Percentiles rank a stretch among this genome's conserved stretches.
Conservation (phyloP, 2,888 invertebrate species). For the Drosophila kuntzei region DNA sequence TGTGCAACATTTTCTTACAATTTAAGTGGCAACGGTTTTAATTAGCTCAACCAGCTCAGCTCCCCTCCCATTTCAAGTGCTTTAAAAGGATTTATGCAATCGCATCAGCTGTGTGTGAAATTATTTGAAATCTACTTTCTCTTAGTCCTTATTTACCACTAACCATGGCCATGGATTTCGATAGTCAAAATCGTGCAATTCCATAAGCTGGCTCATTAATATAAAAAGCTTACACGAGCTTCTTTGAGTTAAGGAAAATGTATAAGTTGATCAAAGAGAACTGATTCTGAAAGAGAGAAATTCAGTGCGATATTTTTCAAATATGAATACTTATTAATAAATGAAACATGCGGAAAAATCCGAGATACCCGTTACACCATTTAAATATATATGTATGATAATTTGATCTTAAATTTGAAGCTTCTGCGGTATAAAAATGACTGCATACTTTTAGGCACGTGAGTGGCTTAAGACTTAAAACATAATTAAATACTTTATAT, state of each 20-base stretch:
- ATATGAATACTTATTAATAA: neutral
- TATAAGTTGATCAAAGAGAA: conserved; percentile 4
- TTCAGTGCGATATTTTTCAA: neutral
- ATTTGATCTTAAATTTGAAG: no score
- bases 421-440: no score
- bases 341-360: no score
- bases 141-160: conserved; percentile 48
- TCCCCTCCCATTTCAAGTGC: neutral
- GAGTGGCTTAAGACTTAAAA: no score
- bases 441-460: no score
- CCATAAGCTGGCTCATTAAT: conserved; percentile 50
- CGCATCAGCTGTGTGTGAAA: conserved; percentile 69
- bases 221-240: conserved; percentile 35
- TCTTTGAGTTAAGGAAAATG: neutral
- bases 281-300: neutral
- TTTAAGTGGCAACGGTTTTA: conserved; percentile 68
- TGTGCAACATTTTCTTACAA: conserved; percentile 65
- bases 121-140: conserved; percentile 42
- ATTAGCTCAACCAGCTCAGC: conserved; percentile 52
- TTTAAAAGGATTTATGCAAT: conserved; percentile 62
- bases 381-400: no score
- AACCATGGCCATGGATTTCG: conserved; percentile 42
- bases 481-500: no score
- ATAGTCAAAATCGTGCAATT: conserved; percentile 52
- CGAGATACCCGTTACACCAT: no score